Base-by-base conservation (phyloP, 37 sponge, comb jelly and placozoan species). In the Amphimedon queenslandica region DNA sequence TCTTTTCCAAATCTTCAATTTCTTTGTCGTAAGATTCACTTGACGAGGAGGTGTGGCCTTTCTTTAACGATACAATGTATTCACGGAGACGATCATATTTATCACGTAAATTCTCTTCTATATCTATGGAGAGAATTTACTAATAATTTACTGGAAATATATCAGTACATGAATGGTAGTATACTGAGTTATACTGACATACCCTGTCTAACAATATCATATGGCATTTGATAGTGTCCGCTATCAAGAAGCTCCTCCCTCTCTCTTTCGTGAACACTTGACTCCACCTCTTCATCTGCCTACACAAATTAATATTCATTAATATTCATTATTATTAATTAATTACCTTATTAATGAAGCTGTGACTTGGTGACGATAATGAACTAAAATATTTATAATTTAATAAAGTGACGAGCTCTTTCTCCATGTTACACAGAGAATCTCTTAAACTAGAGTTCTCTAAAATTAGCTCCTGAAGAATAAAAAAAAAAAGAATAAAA, bases 181-280 rank as follows among this genome's bases (percentile, higher is more conserved):
- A 47, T 47, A 47, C 53, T 18, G 53, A 47, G 8, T 18, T 13
- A 47, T 13, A 47, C 8, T 18, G 13, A 1, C 81, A 67, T 55
- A 87, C 87, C 87, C 47, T 81, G 81, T 66, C 87, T 64, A 29
- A 87, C 87, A 28, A 87, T 43, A 36, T 70, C 81, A 76, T 76
- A 87, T 42, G 87, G 87, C 87, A 87, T 87, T 41, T 87, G 82
- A 55, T 80, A 87, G 70, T 87, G 81, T 11, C 82, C 87, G 71
- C 80, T 85, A 25, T 69, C 73, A 1, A 85, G 70, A 36, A 57
- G 42, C 51, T 32, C 55, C n/a, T 35, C 53, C 58, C 24, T 21
- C 57, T 37, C 47, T 64, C 53, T 20, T 58, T 53, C 29, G 23
- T 23, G 30, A 1, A n/a, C 30, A 21, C 34, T 66, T 16, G n/a